Evolutionary conservation across 2,113 vertebrate genomes (phyloP), one percentile per base, ranked within the genome.

Genomic region (Pampusana beccarii): DNA sequence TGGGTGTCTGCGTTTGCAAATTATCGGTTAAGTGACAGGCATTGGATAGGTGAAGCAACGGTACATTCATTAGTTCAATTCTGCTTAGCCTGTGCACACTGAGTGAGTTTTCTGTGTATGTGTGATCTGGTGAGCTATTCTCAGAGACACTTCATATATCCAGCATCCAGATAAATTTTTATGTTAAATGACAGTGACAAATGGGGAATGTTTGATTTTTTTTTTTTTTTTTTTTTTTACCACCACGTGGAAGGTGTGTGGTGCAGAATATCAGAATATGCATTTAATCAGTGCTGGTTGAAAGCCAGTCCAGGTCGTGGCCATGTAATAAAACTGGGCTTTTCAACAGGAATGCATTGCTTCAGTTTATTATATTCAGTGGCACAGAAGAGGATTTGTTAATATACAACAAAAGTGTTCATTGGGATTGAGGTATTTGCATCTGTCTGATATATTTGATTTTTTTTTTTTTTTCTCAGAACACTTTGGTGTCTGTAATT

Each of bases 51-150:
- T 70, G 64, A 88, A 95, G 75, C 86, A 95, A 51, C 46, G 54
- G 88, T 58, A 50, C 80, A 48, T 88, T 95, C 71, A 78, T 95
- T 95, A 93, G 65, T 95, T 94, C 84, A 88, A 65, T 81, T n/a
- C 84, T 80, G 5, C 89, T 91, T 89, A 82, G 83, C 81, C 61
- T 11, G 1, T 66, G 66, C 62, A 50, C 19, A 10, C 31, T 29
- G 75, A 31, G 33, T 46, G 65, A 83, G 19, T 82, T 95, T 75
- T 44, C 75, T 53, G 1, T 90, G 29, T 36, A 5, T 64, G 5
- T 82, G 91, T 54, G 54, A 56, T 82, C 62, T 71, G 36, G 73
- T 24, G 62, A 86, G 57, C 61, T 90, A 4, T 79, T 94, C 40
- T 91, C 19, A 25, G 87, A 92, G 84, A 54, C 65, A 5, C 25